Percentiles rank a stretch among this genome's conserved stretches.
Conservation (phyloP, 2,888 invertebrate species). For the Stramonita haemastoma region DNA sequence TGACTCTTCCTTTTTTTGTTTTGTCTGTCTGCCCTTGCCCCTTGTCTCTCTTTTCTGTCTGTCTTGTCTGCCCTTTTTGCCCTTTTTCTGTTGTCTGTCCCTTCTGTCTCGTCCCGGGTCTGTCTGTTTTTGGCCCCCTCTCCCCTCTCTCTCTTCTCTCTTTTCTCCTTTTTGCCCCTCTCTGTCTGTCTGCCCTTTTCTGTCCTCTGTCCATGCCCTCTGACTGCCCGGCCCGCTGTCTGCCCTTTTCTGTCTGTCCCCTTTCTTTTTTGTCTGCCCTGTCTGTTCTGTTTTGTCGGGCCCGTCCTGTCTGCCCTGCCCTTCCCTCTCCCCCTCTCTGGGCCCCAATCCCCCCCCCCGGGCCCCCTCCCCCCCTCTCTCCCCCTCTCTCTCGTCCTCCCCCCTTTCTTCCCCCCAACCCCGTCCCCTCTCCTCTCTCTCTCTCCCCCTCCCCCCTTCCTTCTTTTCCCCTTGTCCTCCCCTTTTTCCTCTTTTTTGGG, state of each 20-base stretch:
- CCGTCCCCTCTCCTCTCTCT: not conserved
- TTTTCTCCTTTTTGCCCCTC: too few species aligned
- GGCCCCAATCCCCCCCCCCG: too few species aligned
- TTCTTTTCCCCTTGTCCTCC: conserved; percentile 21
- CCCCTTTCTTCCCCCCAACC: too few species aligned
- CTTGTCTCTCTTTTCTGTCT: too few species aligned
- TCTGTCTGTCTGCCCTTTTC: too few species aligned
- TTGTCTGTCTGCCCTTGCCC: not conserved
- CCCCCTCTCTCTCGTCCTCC: not conserved
- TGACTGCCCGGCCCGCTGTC: conserved; percentile 10
- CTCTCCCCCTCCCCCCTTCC: not conserved
- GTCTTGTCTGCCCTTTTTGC: too few species aligned
- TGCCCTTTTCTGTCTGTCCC: conserved; percentile 10
- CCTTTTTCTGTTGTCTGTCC: not conserved
- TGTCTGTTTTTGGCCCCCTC: not conserved
- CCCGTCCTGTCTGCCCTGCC: not conserved
- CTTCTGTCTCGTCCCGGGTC: not conserved
- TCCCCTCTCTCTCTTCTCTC: too few species aligned
- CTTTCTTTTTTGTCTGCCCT: not conserved
- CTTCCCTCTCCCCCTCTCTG: too few species aligned
- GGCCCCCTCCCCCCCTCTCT: too few species aligned
- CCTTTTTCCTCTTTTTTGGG: not conserved
- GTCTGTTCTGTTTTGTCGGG: too few species aligned
- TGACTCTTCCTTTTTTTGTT: not conserved
- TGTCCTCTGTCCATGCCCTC: too few species aligned